Base-by-base conservation (phyloP, 2,888 invertebrate genomes). In the Tetragonula carbonaria region DNA sequence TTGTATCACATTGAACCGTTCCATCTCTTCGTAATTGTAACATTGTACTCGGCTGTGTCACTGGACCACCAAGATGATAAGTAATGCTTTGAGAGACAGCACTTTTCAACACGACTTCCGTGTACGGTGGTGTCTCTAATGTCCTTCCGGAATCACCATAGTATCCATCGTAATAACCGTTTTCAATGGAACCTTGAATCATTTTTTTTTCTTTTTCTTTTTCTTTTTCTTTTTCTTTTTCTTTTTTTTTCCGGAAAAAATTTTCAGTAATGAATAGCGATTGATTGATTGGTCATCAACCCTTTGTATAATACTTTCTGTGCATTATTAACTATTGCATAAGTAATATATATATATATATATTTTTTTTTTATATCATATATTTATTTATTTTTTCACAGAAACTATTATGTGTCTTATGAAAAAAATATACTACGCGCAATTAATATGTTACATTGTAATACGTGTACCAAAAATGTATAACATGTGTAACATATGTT, bases 41-140 rank as follows among this genome's bases (percentile, higher is more conserved):
- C 90, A 94, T 94, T 13, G 88, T 91, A 68, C 93, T 94, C 4
- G 93, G 93, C 72, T 94, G 94, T 5, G 93, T 94, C 14, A 93
- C 90, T 2, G 94, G 94, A 13, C 92, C 93, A 16, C 94, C 93
- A 13, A 94, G 85, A 55, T 93, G 92, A 55, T 91, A 90, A 2
- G 90, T 91, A 63, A 94, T 93, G n/a, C 91, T 91, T 57, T 92
- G 91, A 2, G 93, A 92, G 5, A 94, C 94, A 4, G 92, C 86
- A 74, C 94, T 94, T 45, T 87, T 88, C 67, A 92, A 70, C n/a
- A 94, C 89, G 8, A 82, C 68, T 0, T 92, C 91, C 0, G 89
- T 90, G 86, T 94, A 95, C 2, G 86, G 74, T 0, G 91, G 91
- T 4, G 28, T 23, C 16, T 77, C 76, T 2, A 63, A 11, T 0